Base-by-base conservation (phyloP, 30 jellyfish, hydroid and myxozoan species). In the Turritopsis dohrnii region DNA sequence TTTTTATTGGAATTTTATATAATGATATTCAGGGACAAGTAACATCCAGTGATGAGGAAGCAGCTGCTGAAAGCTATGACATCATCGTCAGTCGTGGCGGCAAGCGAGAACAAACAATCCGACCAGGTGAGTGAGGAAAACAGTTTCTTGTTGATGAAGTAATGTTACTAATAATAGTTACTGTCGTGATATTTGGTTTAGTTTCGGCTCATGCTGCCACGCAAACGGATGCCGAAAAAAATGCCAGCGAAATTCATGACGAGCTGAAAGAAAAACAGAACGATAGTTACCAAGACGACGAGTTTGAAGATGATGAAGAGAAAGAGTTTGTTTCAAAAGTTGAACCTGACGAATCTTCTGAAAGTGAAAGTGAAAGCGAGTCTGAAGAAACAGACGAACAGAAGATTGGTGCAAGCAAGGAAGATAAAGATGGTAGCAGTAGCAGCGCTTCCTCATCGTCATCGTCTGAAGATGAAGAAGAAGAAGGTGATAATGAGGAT, bases 1-100 rank as follows among this genome's bases (percentile, higher is more conserved):
- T n/a, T n/a, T n/a, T n/a, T n/a, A 41, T 41, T 41, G 13, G 13
- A 41, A 3, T 41, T 41, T 3, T 41, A 41, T 41, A 3, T 13
- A 52, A 65, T 54, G 65, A 18, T 25, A 29, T 7, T 60, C 8
- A 27, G 20, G 87, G 76, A 29, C 25, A 65, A 16, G 90, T 75
- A 23, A 53, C 86, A 21, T 53, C 82, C 21, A 86, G 94, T 80
- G 94, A 86, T 54, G 94, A 80, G 66, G 94, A 86, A 76, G 94
- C 52, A 52, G 90, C 94, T 29, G 74, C 23, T 18, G 71, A 29
- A 41, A 86, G 94, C 60, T 86, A 23, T 81, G 94, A 86, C 85
- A 82, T 86, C 71, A 86, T 86, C 21, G 94, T 86, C n/a, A 86
- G 90, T 74, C 81, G 81, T 18, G 90, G 75, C 73, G 88, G 88